Conservation (phyloP, 2,888 invertebrate genomes). For the Periphyllus acericola region DNA sequence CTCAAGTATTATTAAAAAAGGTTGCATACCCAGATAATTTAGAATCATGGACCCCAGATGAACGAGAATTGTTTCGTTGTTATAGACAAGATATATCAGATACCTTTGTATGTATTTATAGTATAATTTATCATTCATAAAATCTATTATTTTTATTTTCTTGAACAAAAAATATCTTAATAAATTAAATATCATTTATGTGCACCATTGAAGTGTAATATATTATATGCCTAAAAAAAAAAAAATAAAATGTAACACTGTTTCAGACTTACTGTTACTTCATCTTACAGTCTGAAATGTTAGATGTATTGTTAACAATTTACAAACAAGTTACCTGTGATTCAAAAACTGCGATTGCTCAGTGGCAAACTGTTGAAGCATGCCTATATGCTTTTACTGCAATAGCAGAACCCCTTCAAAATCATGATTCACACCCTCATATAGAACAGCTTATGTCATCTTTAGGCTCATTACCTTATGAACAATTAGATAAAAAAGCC, state of each 20-base stretch:
- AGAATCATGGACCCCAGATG: slow-evolving; percentile 78
- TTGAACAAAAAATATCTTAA: too few relatives aligned
- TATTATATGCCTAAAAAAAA: background rate
- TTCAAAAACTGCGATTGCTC: slow-evolving; percentile 66
- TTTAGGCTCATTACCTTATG: slow-evolving; percentile 74
- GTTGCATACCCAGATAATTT: slow-evolving; percentile 78
- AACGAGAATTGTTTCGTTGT: slow-evolving; percentile 86
- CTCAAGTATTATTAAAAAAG: slow-evolving; percentile 81
- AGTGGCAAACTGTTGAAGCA: slow-evolving; percentile 72
- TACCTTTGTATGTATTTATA: slow-evolving; percentile 74
- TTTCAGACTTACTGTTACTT: slow-evolving; percentile 85
- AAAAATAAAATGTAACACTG: slow-evolving; percentile 18
- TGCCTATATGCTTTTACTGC: slow-evolving; percentile 76
- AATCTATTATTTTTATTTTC: background rate
- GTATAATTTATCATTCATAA: background rate
- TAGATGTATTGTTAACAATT: slow-evolving; percentile 76
- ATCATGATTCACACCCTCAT: slow-evolving; percentile 49
- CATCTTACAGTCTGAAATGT: slow-evolving; percentile 79
- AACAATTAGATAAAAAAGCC: slow-evolving; percentile 72
- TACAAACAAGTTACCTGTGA: slow-evolving; percentile 70
- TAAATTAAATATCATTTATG: background rate
- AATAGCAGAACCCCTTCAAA: slow-evolving; percentile 69
- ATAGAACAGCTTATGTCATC: slow-evolving; percentile 59
- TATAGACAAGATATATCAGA: slow-evolving; percentile 88
- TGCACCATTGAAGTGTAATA: background rate